A percentile compares a stretch with the other conserved stretches of the same genome.
Conservation (phyloP, 2,113 vertebrate genomes). For the Hippocampus abdominalis region DNA sequence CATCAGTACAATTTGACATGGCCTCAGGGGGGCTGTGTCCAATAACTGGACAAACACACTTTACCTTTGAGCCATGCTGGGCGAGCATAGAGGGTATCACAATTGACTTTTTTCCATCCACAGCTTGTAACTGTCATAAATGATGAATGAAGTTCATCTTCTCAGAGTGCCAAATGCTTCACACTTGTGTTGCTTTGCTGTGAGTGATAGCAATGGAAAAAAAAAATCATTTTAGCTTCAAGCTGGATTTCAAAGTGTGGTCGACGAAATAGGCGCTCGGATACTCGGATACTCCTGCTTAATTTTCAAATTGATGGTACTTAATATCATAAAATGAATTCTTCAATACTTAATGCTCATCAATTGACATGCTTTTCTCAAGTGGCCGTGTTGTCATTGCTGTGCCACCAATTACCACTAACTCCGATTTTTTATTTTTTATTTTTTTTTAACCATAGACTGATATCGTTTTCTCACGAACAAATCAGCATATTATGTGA, state of each 20-base stretch:
- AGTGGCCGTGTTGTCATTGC: not conserved
- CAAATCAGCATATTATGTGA: not conserved
- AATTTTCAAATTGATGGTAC: not conserved
- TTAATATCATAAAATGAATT: not conserved
- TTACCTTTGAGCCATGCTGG: not conserved
- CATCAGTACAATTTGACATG: not conserved
- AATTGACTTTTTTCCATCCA: slow-evolving; percentile 2
- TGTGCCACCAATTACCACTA: not conserved
- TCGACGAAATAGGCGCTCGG: not conserved
- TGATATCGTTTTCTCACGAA: not conserved
- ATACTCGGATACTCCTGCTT: not conserved
- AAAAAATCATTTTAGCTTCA: not conserved
- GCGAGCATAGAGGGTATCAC: not conserved
- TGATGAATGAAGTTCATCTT: slow-evolving; percentile 11
- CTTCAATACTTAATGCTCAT: not conserved
- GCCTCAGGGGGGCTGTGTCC: not conserved
- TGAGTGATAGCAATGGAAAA: not conserved
- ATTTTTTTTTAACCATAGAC: too few relatives aligned
- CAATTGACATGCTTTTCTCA: not conserved
- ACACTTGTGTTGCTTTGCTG: not conserved
- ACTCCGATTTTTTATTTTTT: too few relatives aligned
- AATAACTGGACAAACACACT: slow-evolving; percentile 1
- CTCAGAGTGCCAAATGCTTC: slow-evolving; percentile 7
- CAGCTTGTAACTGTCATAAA: slow-evolving; percentile 6
- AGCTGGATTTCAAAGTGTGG: not conserved